phyloP scores from a whole-genome alignment of 2,888 invertebrate genomes.

The Cryptocephalus primarius region DNA sequence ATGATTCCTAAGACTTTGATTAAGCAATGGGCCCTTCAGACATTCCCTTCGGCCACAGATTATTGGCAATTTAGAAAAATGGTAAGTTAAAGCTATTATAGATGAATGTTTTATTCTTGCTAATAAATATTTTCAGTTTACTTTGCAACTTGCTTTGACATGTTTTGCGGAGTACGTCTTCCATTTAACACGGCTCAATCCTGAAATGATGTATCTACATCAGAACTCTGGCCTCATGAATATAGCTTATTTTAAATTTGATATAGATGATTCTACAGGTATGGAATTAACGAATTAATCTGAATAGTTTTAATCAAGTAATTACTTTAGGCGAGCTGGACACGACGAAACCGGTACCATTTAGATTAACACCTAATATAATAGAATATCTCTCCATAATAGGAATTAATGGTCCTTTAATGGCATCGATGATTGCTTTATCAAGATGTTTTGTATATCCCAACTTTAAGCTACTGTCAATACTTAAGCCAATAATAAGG shows the following conservation, averaged over 20 bases:
- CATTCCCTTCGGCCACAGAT: slow-evolving; percentile 85
- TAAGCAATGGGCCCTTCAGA: slow-evolving; percentile 81
- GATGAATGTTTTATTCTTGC: background rate
- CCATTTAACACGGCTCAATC: slow-evolving; percentile 85
- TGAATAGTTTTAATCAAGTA: background rate
- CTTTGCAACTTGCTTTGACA: slow-evolving; percentile 74
- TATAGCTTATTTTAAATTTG: slow-evolving; percentile 92
- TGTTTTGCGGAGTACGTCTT: slow-evolving; percentile 90
- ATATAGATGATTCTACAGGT: slow-evolving; percentile 84
- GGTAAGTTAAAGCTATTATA: slow-evolving; percentile 39
- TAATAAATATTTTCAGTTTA: slow-evolving; percentile 47
- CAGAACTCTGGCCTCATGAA: slow-evolving; percentile 94
- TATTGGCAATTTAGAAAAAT: slow-evolving; percentile 98
- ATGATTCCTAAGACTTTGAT: slow-evolving; percentile 82
- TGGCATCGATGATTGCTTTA: slow-evolving; percentile 85
- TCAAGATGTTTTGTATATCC: slow-evolving; percentile 89
- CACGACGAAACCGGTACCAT: slow-evolving; percentile 87
- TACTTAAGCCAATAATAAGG: slow-evolving; percentile 79
- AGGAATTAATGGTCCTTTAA: slow-evolving; percentile 82
- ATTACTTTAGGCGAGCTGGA: slow-evolving; percentile 65
- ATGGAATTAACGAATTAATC: slow-evolving; percentile 8
- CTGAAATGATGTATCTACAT: slow-evolving; percentile 96
- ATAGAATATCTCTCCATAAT: slow-evolving; percentile 80
- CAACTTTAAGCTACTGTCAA: slow-evolving; percentile 64
- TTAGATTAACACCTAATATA: slow-evolving; percentile 91